phyloP scores from a whole-genome alignment of 2,113 vertebrate genomes.

The Chelonoidis abingdonii region DNA sequence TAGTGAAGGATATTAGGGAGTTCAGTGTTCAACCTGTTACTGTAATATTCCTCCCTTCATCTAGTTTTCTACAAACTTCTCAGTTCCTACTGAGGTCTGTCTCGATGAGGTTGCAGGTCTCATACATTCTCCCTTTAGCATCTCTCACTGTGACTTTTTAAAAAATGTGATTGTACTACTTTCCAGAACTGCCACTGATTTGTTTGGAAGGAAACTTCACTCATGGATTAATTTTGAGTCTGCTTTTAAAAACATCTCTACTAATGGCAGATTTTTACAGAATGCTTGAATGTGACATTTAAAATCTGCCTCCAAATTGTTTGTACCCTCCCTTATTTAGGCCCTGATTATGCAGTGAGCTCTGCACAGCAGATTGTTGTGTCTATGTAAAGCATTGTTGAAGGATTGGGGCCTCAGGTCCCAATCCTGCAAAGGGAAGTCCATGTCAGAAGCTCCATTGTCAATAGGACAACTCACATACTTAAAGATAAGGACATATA shows the following conservation, averaged over 20 bases:
- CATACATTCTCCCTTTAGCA: not conserved
- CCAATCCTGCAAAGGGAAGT: not conserved
- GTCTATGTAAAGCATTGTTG: not conserved
- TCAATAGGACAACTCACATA: not conserved
- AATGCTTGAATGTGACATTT: not conserved
- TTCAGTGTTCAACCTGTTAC: not conserved
- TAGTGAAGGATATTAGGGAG: not conserved
- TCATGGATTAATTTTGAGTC: not conserved
- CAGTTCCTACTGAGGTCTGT: not conserved
- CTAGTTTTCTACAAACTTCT: not conserved
- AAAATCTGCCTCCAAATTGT: not conserved
- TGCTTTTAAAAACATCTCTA: not conserved
- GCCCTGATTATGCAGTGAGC: not conserved
- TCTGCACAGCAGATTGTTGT: not conserved
- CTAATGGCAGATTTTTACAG: not conserved
- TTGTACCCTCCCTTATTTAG: not conserved
- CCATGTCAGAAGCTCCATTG: not conserved
- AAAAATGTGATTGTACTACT: not conserved
- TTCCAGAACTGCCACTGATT: not conserved
- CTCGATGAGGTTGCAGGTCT: not conserved
- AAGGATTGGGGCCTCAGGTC: not conserved
- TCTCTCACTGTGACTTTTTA: not conserved
- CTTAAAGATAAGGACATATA: not conserved
- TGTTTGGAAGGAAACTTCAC: not conserved
- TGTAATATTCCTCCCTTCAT: not conserved